Evolutionary conservation across 2,888 invertebrate species (phyloP), one percentile per base, ranked within the genome.

Genomic region (Hirtodrosophila trivittata): DNA sequence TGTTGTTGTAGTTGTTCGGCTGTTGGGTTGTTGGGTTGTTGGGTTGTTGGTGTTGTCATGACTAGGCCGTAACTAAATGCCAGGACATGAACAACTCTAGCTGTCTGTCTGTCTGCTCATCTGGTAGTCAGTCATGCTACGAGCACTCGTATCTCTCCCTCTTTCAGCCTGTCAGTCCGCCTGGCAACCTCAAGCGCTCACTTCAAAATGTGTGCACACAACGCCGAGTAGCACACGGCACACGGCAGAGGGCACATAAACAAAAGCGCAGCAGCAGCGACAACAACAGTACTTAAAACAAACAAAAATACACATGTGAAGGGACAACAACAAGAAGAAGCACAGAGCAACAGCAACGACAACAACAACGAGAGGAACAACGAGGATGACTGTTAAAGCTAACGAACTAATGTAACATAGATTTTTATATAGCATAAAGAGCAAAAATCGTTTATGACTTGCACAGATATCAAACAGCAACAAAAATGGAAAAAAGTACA

Each of bases 351-450:
- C 14, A 50, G 1, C 38, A 59, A 33, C 42, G 57, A 57, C 49
- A 45, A 54, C 30, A 42, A 18, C 56, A 63, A 37, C 30, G 30
- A 45, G 37, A 51, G 60, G 54, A 67, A 51, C 16, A 26, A 50
- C n/a, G 38, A 39, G 13, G 12, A 63, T 52, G 60, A 68, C 49
- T 37, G 55, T 67, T 70, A 54, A 68, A 63, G 65, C 85, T 77
- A 85, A 81, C 82, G 86, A 87, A 87, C 84, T 78, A 83, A 82
- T 87, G 86, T 78, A 58, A 78, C 87, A 78, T 87, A 62, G 83
- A 87, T 82, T 87, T 82, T 82, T 62, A 85, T 62, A 62, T 52
- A 25, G 86, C 82, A 70, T 67, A 71, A 81, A 56, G 55, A 78
- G 86, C 76, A 59, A 49, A 69, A 55, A 84, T 69, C 78, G 72